Conservation (phyloP, 2,888 invertebrate genomes). For the Sylvicola fuscatus region DNA sequence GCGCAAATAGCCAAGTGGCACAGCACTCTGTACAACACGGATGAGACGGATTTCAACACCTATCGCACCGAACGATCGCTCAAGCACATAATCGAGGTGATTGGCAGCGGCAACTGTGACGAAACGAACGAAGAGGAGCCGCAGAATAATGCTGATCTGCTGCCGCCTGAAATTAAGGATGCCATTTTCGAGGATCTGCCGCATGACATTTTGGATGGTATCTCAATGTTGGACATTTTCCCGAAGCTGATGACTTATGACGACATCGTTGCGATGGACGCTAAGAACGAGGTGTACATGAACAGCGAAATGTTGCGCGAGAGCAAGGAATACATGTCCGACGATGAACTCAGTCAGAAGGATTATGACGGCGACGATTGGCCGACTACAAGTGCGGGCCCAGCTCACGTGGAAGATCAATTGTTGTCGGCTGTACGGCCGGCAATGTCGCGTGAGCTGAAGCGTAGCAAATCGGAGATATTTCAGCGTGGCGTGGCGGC, state of each 20-base stretch:
- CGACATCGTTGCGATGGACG: constrained; percentile 40
- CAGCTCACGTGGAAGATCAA: constrained; percentile 19
- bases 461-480: constrained; percentile 44
- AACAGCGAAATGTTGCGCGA: constrained; percentile 24
- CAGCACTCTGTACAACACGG: constrained; percentile 18
- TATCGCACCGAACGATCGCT: constrained; percentile 7
- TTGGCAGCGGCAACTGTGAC: not conserved
- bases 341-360: constrained; percentile 14
- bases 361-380: constrained; percentile 16
- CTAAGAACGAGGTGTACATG: constrained; percentile 34
- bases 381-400: no score
- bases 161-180: constrained; percentile 72
- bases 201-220: constrained; percentile 61
- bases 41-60: constrained; percentile 7
- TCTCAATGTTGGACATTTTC: constrained; percentile 71
- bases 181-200: constrained; percentile 72
- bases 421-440: constrained; percentile 13
- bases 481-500: constrained; percentile 18
- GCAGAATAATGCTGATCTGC: constrained; percentile 57
- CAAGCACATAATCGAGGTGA: constrained; percentile 8
- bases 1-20: constrained; percentile 48
- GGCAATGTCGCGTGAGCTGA: constrained; percentile 25
- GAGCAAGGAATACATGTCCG: constrained; percentile 24
- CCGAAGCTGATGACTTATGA: constrained; percentile 48
- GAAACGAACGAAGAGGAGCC: constrained; percentile 40